phyloP scores from a whole-genome alignment of 1,140 invertebrate genomes.

The Chironomus striatipennis region DNA sequence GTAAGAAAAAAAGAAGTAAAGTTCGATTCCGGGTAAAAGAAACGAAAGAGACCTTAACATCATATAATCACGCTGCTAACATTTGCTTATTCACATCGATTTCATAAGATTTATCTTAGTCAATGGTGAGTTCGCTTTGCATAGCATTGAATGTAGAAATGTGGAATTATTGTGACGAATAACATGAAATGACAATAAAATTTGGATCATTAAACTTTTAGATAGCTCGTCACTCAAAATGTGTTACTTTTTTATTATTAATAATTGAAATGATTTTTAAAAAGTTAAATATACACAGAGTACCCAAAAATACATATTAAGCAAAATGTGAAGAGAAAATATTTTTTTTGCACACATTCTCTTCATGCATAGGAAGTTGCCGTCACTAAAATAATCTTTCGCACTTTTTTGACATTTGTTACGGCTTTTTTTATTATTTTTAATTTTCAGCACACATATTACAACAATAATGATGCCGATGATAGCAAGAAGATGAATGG shows the following conservation, averaged over 20 bases:
- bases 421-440: neutral
- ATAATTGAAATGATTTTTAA: neutral
- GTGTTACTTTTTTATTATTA: too few relatives aligned
- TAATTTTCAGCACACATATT: neutral
- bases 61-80: neutral
- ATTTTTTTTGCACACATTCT: neutral
- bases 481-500: neutral
- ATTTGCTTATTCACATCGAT: neutral
- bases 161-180: too few relatives aligned
- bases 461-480: neutral
- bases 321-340: too few relatives aligned
- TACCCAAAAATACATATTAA: neutral
- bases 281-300: too few relatives aligned
- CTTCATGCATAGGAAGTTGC: too few relatives aligned
- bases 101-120: too few relatives aligned
- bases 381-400: too few relatives aligned
- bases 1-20: neutral
- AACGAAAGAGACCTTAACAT: neutral
- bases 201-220: conserved; percentile 2
- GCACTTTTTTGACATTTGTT: too few relatives aligned
- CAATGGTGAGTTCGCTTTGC: too few relatives aligned
- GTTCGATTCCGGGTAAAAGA: conserved; percentile 6
- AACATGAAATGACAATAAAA: neutral
- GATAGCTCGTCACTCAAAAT: neutral
- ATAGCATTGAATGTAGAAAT: too few relatives aligned